Evolutionary conservation across 2,888 invertebrate genomes (phyloP).

Genomic region (Melanostoma mellinum): DNA sequence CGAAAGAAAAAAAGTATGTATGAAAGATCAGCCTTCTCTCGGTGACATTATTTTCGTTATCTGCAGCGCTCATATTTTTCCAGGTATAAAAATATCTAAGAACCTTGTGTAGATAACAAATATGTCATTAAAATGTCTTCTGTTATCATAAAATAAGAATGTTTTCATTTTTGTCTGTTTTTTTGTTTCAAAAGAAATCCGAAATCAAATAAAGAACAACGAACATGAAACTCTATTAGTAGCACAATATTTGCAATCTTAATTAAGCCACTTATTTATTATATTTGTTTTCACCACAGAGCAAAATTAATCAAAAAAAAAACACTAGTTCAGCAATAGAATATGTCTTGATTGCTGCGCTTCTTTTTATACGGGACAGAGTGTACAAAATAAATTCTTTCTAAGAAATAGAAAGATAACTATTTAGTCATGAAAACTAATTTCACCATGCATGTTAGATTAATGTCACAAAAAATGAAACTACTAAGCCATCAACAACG

Average conservation of each 20-base stretch:
- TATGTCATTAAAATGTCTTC: too few relatives aligned
- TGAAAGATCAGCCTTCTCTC: too few relatives aligned
- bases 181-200: too few relatives aligned
- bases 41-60: too few relatives aligned
- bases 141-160: too few relatives aligned
- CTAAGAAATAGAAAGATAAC: neutral
- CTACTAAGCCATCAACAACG: neutral
- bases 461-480: slow-evolving; percentile 12
- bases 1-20: too few relatives aligned
- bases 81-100: too few relatives aligned
- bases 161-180: too few relatives aligned
- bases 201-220: too few relatives aligned
- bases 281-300: neutral
- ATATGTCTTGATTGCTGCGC: neutral
- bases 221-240: too few relatives aligned
- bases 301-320: neutral
- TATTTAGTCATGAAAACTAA: neutral
- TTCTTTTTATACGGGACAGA: slow-evolving; percentile 37
- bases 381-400: slow-evolving; percentile 15
- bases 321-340: neutral
- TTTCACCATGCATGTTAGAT: slow-evolving; percentile 32
- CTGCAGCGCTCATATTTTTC: too few relatives aligned
- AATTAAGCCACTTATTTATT: slow-evolving; percentile 10
- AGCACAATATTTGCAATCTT: neutral
- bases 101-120: too few relatives aligned